Evolutionary conservation across 2,888 invertebrate genomes (phyloP).

Genomic region (Drosophila anomalata): DNA sequence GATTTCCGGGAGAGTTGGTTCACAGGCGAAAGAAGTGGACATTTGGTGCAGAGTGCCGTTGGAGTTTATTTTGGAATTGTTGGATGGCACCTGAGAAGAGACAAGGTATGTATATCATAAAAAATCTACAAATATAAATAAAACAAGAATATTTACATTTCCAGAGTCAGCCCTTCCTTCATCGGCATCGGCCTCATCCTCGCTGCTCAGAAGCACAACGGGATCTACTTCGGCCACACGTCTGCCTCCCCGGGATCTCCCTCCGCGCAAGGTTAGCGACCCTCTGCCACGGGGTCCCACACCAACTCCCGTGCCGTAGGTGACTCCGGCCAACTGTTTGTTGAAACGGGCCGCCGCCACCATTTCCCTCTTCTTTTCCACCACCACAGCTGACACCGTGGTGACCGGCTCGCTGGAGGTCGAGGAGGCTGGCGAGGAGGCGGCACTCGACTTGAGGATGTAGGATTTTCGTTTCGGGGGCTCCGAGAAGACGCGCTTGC

Average conservation of each 20-base stretch:
- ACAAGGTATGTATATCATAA: neutral
- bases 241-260: conserved; percentile 74
- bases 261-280: conserved; percentile 81
- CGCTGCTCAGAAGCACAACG: conserved; percentile 88
- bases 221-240: conserved; percentile 87
- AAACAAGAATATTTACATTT: conserved; percentile 60
- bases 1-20: conserved; percentile 77
- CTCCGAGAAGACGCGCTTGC: conserved; percentile 89
- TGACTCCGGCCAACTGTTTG: conserved; percentile 50
- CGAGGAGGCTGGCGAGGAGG: conserved; percentile 31
- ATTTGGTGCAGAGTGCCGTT: conserved; percentile 50
- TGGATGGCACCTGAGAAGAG: conserved; percentile 37
- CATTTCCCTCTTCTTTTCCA: conserved; percentile 74
- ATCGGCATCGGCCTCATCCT: conserved; percentile 87
- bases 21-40: conserved; percentile 77
- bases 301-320: conserved; percentile 13
- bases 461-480: conserved; percentile 86
- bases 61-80: conserved; percentile 49
- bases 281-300: conserved; percentile 57
- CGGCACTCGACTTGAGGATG: conserved; percentile 62
- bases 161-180: conserved; percentile 70
- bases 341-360: conserved; percentile 35
- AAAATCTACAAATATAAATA: too few species aligned
- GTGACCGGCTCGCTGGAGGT: conserved; percentile 31
- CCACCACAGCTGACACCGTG: conserved; percentile 35